These are phyloP conservation scores for Parasteatoda tepidariorum DNA, from an alignment of 1,140 invertebrate genomes.

Conservation along the genomic window DNA sequence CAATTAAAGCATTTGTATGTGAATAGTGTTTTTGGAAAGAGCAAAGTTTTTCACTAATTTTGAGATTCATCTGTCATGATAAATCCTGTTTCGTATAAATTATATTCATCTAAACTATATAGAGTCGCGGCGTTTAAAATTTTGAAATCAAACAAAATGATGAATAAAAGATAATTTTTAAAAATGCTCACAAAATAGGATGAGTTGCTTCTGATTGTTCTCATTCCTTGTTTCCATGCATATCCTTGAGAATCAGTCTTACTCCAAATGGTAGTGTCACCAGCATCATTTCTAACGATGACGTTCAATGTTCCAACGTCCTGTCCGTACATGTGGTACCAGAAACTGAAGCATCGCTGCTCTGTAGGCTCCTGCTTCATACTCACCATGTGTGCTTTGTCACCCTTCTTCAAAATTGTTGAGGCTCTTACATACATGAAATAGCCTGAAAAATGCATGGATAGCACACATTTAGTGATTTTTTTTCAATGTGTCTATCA, in stretches of 20 bases:
- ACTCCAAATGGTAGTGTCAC: constrained; percentile 45
- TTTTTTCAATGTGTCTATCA: too few species aligned
- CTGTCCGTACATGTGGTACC: constrained; percentile 64
- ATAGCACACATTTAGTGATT: too few species aligned
- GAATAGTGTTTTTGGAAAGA: too few species aligned
- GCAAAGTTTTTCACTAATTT: too few species aligned
- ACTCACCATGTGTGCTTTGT: constrained; percentile 47
- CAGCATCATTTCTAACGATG: background rate
- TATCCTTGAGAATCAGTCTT: constrained; percentile 51
- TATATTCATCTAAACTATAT: too few species aligned
- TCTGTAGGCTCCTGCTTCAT: constrained; percentile 26
- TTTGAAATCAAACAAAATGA: too few species aligned
- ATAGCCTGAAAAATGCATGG: too few species aligned
- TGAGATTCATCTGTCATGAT: too few species aligned
- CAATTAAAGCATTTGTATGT: too few species aligned
- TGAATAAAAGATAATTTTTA: too few species aligned
- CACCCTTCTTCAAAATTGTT: background rate
- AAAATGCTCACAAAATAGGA: constrained; percentile 15
- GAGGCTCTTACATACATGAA: constrained; percentile 30
- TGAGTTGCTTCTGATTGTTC: constrained; percentile 17
- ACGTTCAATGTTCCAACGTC: constrained; percentile 62
- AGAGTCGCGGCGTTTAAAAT: too few species aligned
- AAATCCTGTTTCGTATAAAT: too few species aligned
- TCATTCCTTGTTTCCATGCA: constrained; percentile 24
- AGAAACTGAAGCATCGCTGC: constrained; percentile 58